Base-by-base conservation (phyloP, 2,888 invertebrate species). In the Biston betularia region DNA sequence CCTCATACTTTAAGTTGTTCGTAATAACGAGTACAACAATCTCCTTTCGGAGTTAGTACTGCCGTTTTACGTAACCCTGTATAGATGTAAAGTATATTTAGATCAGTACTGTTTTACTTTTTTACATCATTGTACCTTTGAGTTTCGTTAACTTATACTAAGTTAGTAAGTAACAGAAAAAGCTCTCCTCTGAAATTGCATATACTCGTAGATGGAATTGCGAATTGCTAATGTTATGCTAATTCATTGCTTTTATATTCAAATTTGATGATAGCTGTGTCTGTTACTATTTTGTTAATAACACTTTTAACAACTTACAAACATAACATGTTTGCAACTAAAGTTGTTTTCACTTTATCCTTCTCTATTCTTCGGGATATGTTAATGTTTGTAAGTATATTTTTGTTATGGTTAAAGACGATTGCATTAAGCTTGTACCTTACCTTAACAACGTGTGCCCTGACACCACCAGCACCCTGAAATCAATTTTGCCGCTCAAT, bases 401-500 rank as follows among this genome's bases (percentile, higher is more conserved):
- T 66, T 67, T 40, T 59, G 50, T 52, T 15, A 55, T 54, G 59
- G 57, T 69, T 73, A 71, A 57, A 65, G 71, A 69, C 68, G 63
- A 58, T 72, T 71, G 87, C 87, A 79, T 84, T 65, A 89, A 90
- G 89, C 89, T 82, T 83, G 79, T 76, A 69, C 76, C 91, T 92
- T 84, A 93, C 92, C 92, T 93, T 93, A 6, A 93, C 88, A 75
- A 91, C 85, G 78, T 90, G 92, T 61, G 90, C 75, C 80, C 86
- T 92, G 75, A 83, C 76, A 77, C 91, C 77, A 72, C 92, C 92
- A 89, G 88, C 90, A 83, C 91, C 93, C 93, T 93, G 93, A 87
- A 93, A 93, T 85, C 78, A 89, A 90, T 75, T 90, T 78, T 78
- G 74, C 73, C 77, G 79, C 86, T 87, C 79, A 87, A 81, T 85